Percentiles rank a stretch among this genome's conserved stretches.
Evolutionary conservation across 2,113 vertebrate species (phyloP).

Genomic region (Tyrannus savana): DNA sequence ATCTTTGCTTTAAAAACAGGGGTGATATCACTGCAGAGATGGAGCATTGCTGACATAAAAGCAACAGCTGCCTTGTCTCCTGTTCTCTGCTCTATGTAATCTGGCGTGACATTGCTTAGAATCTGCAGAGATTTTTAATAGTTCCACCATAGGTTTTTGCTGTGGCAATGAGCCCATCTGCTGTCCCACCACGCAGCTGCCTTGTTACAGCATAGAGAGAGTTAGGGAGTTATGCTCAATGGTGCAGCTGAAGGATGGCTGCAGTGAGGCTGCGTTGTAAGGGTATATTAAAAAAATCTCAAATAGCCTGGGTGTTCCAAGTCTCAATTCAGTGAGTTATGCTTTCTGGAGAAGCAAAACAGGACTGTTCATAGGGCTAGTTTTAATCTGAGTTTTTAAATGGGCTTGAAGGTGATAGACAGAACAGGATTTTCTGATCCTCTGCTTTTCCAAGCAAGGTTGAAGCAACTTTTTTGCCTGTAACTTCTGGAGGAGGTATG

Average conservation of each 20-base stretch:
- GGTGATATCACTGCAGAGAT: not conserved
- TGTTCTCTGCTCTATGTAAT: not conserved
- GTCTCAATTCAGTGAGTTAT: not conserved
- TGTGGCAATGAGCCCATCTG: not conserved
- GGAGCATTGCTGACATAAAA: not conserved
- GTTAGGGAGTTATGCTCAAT: not conserved
- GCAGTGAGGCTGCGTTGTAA: not conserved
- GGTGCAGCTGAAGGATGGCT: not conserved
- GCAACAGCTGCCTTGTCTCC: conserved; percentile 24
- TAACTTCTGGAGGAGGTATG: not conserved
- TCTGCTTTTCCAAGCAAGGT: not conserved
- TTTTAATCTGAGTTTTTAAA: not conserved
- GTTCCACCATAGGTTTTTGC: not conserved
- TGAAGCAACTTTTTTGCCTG: not conserved
- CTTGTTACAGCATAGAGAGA: not conserved
- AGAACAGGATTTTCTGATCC: not conserved
- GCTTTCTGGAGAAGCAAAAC: not conserved
- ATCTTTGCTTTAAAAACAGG: not conserved
- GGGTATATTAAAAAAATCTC: not conserved
- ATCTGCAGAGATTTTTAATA: not conserved
- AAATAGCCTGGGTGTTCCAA: not conserved
- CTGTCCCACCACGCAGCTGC: not conserved
- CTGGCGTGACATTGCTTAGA: not conserved
- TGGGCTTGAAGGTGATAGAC: not conserved
- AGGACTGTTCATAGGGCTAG: not conserved